phyloP scores from a whole-genome alignment of 2,113 vertebrate genomes.

The Hylia prasina region DNA sequence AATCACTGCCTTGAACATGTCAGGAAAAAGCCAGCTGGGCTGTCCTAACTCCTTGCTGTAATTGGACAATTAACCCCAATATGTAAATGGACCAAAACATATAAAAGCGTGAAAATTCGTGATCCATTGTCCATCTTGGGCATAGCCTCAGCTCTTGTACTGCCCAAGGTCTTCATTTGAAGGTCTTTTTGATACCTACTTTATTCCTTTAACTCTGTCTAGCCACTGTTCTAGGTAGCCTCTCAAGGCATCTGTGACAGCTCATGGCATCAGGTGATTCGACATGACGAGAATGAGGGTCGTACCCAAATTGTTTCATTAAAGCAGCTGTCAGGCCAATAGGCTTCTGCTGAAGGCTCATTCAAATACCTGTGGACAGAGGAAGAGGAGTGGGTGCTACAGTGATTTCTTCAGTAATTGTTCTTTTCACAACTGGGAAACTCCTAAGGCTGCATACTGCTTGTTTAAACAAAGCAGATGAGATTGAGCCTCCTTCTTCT shows the following conservation, averaged over 20 bases:
- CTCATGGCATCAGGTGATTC: not conserved
- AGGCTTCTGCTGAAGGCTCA: not conserved
- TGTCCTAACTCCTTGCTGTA: not conserved
- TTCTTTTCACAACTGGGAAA: not conserved
- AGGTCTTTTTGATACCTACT: not conserved
- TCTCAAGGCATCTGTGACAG: not conserved
- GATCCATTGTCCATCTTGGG: fast-evolving
- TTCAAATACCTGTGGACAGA: not conserved
- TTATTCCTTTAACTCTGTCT: not conserved
- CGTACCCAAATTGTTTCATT: not conserved
- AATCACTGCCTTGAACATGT: not conserved
- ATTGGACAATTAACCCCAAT: not conserved
- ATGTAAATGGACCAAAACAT: not conserved
- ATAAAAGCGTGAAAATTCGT: fast-evolving
- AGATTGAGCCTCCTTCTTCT: not conserved
- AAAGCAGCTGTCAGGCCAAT: not conserved
- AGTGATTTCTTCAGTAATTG: not conserved
- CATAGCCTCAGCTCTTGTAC: not conserved
- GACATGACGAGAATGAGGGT: not conserved
- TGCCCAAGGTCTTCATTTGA: not conserved
- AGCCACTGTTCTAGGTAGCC: not conserved
- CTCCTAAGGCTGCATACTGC: not conserved
- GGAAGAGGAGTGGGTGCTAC: not conserved
- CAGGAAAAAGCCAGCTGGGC: not conserved
- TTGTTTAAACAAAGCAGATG: not conserved